phyloP scores from a whole-genome alignment of 2,113 vertebrate species.

The Brachyhypopomus occidentalis region DNA sequence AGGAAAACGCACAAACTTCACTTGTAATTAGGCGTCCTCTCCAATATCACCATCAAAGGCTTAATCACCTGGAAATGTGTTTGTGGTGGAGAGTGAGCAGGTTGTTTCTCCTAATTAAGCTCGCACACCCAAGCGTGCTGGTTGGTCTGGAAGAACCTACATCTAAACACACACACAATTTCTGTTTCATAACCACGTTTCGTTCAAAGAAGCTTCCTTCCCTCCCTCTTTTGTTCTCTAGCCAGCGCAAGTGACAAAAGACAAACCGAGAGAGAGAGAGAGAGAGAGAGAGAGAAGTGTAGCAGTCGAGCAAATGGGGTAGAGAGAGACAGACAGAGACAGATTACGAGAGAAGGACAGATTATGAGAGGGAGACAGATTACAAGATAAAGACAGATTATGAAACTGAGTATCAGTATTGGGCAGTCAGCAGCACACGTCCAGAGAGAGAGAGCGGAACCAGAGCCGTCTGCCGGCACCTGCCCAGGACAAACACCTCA shows the following conservation, averaged over 20 bases:
- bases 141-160: neutral
- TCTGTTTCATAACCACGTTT: neutral
- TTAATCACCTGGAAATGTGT: slow-evolving; percentile 65
- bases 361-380: no score
- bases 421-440: neutral
- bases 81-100: slow-evolving; percentile 53
- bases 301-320: slow-evolving; percentile 12
- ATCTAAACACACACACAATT: slow-evolving; percentile 6
- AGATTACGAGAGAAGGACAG: neutral
- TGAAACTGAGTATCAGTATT: neutral
- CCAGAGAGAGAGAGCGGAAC: neutral
- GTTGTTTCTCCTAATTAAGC: slow-evolving; percentile 64
- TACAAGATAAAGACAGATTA: neutral
- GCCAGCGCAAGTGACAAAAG: neutral
- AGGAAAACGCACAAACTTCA: slow-evolving; percentile 49
- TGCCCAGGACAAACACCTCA: slow-evolving; percentile 31
- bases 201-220: neutral
- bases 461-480: slow-evolving; percentile 26
- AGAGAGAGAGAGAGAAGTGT: neutral
- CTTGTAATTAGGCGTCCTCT: slow-evolving; percentile 64
- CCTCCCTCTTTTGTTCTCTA: neutral
- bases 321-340: neutral
- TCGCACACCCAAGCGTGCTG: neutral
- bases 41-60: slow-evolving; percentile 58
- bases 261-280: neutral